Evolutionary conservation across 2,888 invertebrate genomes (phyloP), one percentile per base, ranked within the genome.

Genomic region (Noctuana brunneofusca): DNA sequence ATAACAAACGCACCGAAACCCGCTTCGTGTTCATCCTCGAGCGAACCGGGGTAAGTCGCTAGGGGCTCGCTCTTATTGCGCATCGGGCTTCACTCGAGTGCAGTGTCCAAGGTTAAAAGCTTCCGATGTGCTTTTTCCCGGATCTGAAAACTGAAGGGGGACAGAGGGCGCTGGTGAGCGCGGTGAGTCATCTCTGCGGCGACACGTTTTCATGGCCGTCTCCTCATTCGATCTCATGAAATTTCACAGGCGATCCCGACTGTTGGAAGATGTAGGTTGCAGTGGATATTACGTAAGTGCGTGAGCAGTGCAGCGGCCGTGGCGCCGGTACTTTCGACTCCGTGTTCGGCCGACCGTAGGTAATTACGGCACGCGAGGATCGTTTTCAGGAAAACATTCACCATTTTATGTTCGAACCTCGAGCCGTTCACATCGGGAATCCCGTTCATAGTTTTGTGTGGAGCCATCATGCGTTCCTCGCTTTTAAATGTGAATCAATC

Each of bases 141-240:
- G 79, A 81, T 78, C 75, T 71, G 71, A 66, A 71, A 72, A 63
- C 65, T 63, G 67, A 70, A 71, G 77, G 80, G 76, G 73, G 81
- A 79, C 59, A 86, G 87, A 78, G 83, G 87, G 86, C 89, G 89
- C 84, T 81, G 78, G 83, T 77, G 84, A 64, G 78, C 78, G 75
- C 81, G 83, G 87, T 90, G 90, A 89, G 85, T 90, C 90, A 90
- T 89, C 86, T 84, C 83, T 89, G 89, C 89, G 74, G 72, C 77
- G 87, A 84, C 85, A 86, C 78, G 84, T 83, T 87, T 87, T 87
- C 87, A 86, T 85, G 87, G 89, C 87, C 88, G 86, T 83, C 80
- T 78, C 78, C 83, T 86, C 84, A 82, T 83, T 86, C 83, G 85
- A 83, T 89, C 83, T 86, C 75, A 75, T 69, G 79, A 71, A 74